Evolutionary conservation across 2,888 invertebrate genomes (phyloP), one percentile per base, ranked within the genome.

Genomic region (Lycophotia porphyrea): DNA sequence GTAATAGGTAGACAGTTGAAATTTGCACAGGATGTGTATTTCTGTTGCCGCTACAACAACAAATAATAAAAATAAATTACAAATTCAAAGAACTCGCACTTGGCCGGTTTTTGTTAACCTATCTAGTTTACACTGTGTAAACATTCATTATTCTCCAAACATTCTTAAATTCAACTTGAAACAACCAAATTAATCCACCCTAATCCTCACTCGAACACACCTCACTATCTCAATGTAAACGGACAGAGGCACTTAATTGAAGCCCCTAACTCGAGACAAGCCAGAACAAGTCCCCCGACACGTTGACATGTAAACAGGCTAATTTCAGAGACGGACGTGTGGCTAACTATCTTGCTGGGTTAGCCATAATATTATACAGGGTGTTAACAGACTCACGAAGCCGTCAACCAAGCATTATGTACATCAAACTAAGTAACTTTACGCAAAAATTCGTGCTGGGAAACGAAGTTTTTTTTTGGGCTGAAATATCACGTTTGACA

Each of bases 241-340:
- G 72, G 64, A 71, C 64, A 65, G 61, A 47, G 47, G 18, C 58
- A 76, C 71, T 76, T 79, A 74, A 74, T 77, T 68, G 77, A 63
- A 64, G 64, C 58, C 27, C 27, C 52, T 47, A 71, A 68, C 77
- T 71, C 71, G 71, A 78, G 74, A 78, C 78, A 66, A 82, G 72
- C 31, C 49, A 21, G 61, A 71, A 84, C 76, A 72, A 80, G 68
- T 76, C 73, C 66, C 76, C n/a, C 15, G 66, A 75, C 85, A 85
- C 79, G 71, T 69, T 80, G 80, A 82, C 73, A 63, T 69, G 76
- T 69, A 82, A 79, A 86, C 73, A 76, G 65, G 64, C 81, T 84
- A 81, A 86, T 85, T 86, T 75, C 58, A 42, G 39, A 52, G 61
- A 73, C 72, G 65, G 60, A 72, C 71, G 47, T 71, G 66, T 58